These are phyloP conservation scores for Metellina segmentata DNA, from an alignment of 2,888 invertebrate species.

Conservation along the genomic window DNA sequence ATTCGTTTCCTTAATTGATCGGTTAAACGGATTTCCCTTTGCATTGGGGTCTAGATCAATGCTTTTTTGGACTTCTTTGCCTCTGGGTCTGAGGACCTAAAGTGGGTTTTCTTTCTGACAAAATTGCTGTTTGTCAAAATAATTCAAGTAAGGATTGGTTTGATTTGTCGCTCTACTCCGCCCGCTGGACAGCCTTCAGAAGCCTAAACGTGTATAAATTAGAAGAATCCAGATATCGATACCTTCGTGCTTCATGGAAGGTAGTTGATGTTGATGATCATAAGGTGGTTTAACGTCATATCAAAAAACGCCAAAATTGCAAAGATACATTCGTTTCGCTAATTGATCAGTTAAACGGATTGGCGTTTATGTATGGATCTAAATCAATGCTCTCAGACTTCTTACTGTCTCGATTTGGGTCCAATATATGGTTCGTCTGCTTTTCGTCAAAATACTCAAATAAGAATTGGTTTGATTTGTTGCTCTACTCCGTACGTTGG, in stretches of 20 bases:
- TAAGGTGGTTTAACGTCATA: background rate
- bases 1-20: background rate
- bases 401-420: too few species aligned
- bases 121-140: too few species aligned
- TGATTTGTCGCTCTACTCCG: background rate
- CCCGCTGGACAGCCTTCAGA: too few species aligned
- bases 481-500: background rate
- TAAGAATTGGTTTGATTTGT: background rate
- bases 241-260: background rate
- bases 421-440: too few species aligned
- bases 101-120: too few species aligned
- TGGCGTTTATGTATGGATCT: background rate
- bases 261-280: background rate
- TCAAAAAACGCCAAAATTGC: too few species aligned
- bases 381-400: background rate
- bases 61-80: too few species aligned
- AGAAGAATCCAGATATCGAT: constrained; percentile 5
- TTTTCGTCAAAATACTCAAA: too few species aligned
- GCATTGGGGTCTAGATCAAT: background rate
- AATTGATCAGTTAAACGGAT: background rate
- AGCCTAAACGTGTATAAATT: background rate
- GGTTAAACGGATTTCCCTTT: background rate
- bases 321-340: background rate
- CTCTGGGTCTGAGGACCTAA: too few species aligned
- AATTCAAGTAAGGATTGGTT: too few species aligned